Percentiles rank a stretch among this genome's conserved stretches.
phyloP scores from a whole-genome alignment of 2,797 vertebrate genomes.

The Eurystomus glaucurus region DNA sequence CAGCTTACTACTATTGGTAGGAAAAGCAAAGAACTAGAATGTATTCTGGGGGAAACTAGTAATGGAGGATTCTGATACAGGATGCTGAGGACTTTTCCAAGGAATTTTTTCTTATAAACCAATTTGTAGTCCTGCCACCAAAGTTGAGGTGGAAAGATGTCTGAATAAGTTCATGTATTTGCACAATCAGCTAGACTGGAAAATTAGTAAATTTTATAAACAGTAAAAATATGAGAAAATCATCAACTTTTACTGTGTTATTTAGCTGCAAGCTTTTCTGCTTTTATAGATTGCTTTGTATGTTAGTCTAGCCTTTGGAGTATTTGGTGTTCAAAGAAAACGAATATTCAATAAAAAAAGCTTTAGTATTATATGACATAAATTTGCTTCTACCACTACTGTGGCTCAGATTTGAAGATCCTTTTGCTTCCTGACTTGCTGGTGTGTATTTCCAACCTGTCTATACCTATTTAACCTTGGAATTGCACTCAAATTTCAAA shows the following conservation, averaged over 20 bases:
- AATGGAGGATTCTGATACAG: background rate
- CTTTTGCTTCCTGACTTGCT: background rate
- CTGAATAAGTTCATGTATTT: background rate
- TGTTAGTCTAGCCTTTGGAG: background rate
- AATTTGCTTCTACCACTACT: background rate
- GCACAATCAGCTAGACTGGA: background rate
- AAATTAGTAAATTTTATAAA: conserved; percentile 6
- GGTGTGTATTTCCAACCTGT: background rate
- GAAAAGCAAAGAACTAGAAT: background rate
- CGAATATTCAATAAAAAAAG: background rate
- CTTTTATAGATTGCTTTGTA: background rate
- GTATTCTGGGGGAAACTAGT: background rate
- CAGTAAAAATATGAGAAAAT: background rate
- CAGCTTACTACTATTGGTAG: background rate
- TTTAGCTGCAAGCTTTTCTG: background rate
- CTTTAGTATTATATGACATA: background rate
- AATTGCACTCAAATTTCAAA: background rate
- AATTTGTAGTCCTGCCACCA: background rate
- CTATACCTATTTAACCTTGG: background rate
- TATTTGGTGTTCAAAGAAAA: background rate
- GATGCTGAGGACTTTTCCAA: background rate
- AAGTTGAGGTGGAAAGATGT: background rate
- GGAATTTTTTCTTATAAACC: background rate
- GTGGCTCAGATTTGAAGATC: background rate
- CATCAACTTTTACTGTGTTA: background rate